Evolutionary conservation across 2,113 vertebrate species (phyloP), one percentile per base, ranked within the genome.

Genomic region (Orcinus orca): DNA sequence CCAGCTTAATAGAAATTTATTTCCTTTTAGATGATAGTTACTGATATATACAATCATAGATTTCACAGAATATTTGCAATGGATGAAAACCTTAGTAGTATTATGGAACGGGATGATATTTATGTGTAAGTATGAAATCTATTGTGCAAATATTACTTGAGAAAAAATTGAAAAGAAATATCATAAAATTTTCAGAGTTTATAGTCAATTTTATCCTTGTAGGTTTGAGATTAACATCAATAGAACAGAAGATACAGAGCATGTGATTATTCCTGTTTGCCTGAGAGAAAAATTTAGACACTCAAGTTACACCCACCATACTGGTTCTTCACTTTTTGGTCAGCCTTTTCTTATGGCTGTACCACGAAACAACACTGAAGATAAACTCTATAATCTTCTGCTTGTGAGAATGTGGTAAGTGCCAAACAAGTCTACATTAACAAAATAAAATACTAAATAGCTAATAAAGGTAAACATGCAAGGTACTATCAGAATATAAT

Each of bases 31-130:
- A 99, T 99, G 99, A 98, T 99, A 98, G 99, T 99, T 97, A 99
- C 99, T 47, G 99, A 99, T 98, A 99, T 99, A 98, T 99, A 99
- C 99, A 99, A 99, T 99, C 99, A 99, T 98, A 99, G 99, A 81
- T 99, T 99, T 98, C 99, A 99, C 97, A 99, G 99, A 96, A 99
- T 99, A 99, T 99, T 99, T 85, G 99, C 99, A 94, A 99, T 99
- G 98, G 99, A 99, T 97, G 99, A 99, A 98, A 99, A 99, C 98
- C 98, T 99, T 93, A 99, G 99, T 98, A 99, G 99, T 98, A 99
- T 99, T 98, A 99, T 99, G 99, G 99, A 99, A 96, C 98, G 99
- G 91, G 99, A 99, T 96, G 99, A 99, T 98, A 99, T 99, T 98
- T 99, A 99, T 62, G 99, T 99, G 99, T 99, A 99, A 99, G 99